Percentiles rank a stretch among this genome's conserved stretches.
Evolutionary conservation across 2,797 vertebrate genomes (phyloP).

Genomic region (Benthosema pterotum): DNA sequence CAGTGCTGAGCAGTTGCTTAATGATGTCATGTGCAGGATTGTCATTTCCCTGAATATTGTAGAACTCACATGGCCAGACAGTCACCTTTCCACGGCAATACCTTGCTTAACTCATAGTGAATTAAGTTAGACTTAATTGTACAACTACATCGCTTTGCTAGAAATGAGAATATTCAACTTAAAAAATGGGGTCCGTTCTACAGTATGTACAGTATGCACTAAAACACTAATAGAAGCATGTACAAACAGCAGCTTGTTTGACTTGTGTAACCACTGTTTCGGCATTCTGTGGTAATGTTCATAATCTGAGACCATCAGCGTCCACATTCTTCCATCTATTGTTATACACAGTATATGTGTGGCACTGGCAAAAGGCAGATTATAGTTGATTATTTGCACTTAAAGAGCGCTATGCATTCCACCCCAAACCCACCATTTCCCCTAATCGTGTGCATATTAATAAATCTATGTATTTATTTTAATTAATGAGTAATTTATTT

Average conservation of each 20-base stretch:
- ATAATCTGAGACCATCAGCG: constrained; percentile 46
- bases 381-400: constrained; percentile 73
- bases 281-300: constrained; percentile 35
- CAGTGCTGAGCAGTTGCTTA: constrained; percentile 48
- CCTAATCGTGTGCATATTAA: constrained; percentile 61
- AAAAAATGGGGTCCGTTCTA: constrained; percentile 10
- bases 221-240: neutral
- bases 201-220: constrained; percentile 9
- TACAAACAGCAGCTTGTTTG: constrained; percentile 3
- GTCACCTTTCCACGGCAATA: neutral
- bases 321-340: constrained; percentile 36
- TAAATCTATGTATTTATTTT: constrained; percentile 67
- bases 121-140: too few species aligned
- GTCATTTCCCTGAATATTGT: constrained; percentile 37
- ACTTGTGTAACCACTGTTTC: constrained; percentile 14
- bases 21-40: constrained; percentile 62
- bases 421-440: constrained; percentile 26
- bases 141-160: too few species aligned
- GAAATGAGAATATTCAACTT: too few species aligned
- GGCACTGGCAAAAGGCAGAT: constrained; percentile 53
- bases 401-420: constrained; percentile 70
- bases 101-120: neutral
- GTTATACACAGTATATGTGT: constrained; percentile 54
- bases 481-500: constrained; percentile 72
- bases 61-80: constrained; percentile 31